Conservation (phyloP, 2,888 invertebrate genomes). For the Spatulosminthurus flaviceps region DNA sequence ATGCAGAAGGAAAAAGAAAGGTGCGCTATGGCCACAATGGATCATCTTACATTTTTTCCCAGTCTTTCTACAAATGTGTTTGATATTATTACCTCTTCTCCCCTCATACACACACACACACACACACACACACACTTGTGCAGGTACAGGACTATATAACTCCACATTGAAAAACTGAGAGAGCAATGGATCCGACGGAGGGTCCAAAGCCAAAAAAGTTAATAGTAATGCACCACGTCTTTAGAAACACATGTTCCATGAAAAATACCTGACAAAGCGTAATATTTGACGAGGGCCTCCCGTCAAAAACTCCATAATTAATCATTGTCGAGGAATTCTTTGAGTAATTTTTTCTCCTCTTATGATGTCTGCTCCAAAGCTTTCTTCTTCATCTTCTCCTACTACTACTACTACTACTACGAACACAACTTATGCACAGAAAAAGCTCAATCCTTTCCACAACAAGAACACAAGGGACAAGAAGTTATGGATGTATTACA, state of each 20-base stretch:
- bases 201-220: constrained; percentile 3
- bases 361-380: constrained; percentile 50
- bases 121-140: too few relatives aligned
- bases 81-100: constrained; percentile 40
- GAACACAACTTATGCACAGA: too few relatives aligned
- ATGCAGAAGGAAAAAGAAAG: constrained; percentile 20
- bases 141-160: too few relatives aligned
- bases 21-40: constrained; percentile 32
- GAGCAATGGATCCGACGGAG: constrained; percentile 16
- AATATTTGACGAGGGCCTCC: constrained; percentile 52
- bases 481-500: constrained; percentile 16
- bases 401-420: too few relatives aligned
- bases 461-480: too few relatives aligned
- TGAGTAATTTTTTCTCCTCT: constrained; percentile 55
- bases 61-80: constrained; percentile 32
- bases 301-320: constrained; percentile 64
- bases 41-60: constrained; percentile 25
- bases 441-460: too few relatives aligned
- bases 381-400: constrained; percentile 6
- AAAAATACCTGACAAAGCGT: constrained; percentile 50
- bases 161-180: too few relatives aligned
- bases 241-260: constrained; percentile 47
- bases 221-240: constrained; percentile 42
- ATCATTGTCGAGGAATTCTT: constrained; percentile 64
- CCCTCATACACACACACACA: not conserved